A percentile compares a stretch with the other conserved stretches of the same genome.
Conservation (phyloP, 2,888 invertebrate genomes). For the Rhorus exstirpatorius region DNA sequence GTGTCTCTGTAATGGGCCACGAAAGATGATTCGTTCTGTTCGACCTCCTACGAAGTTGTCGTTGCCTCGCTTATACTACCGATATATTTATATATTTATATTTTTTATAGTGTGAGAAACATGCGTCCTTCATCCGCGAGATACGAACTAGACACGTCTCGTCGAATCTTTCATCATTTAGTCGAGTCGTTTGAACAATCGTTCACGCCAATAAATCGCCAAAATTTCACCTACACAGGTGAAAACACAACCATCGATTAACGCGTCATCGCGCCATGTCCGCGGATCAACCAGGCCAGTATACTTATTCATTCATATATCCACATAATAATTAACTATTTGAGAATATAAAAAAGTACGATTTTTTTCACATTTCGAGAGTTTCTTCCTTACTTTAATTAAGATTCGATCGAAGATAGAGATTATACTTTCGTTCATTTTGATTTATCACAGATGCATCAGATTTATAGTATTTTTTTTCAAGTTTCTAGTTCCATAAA, state of each 20-base stretch:
- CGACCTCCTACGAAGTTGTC: conserved; percentile 69
- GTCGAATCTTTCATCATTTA: neutral
- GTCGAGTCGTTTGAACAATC: conserved; percentile 33
- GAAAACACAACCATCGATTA: conserved; percentile 41
- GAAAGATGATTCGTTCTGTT: conserved; percentile 78
- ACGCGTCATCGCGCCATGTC: conserved; percentile 37
- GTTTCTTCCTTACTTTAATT: no score
- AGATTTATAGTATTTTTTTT: no score
- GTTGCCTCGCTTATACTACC: conserved; percentile 18
- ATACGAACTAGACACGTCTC: neutral
- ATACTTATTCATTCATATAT: neutral
- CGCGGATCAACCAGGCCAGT: neutral
- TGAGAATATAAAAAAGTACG: no score
- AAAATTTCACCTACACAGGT: conserved; percentile 2
- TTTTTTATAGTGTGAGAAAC: conserved; percentile 33
- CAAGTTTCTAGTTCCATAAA: no score
- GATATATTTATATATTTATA: conserved; percentile 4
- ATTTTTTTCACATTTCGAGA: no score
- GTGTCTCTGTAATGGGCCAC: conserved; percentile 75
- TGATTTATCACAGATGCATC: no score
- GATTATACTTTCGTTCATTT: no score
- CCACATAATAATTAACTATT: neutral
- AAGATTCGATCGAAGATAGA: no score
- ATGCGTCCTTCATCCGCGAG: conserved; percentile 36
- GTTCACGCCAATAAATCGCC: conserved; percentile 14